Evolutionary conservation across 2,797 vertebrate species (phyloP).

Genomic region (Coregonus sp.): DNA sequence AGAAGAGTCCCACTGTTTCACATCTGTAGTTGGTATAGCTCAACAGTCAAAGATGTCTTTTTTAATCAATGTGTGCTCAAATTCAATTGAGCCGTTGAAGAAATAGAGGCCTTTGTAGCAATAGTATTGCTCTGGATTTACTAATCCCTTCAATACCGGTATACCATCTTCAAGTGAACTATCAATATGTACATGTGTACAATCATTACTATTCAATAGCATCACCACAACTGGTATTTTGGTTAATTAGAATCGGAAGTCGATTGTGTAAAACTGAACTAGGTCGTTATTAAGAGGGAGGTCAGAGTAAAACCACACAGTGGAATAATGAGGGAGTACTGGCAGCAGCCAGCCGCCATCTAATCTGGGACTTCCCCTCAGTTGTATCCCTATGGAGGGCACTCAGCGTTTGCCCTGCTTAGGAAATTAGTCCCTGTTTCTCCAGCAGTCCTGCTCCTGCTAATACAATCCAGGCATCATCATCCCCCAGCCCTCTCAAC

Average conservation of each 20-base stretch:
- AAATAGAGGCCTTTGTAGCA: neutral
- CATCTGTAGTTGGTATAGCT: neutral
- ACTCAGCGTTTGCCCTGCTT: constrained; percentile 12
- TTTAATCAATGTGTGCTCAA: neutral
- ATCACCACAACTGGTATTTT: neutral
- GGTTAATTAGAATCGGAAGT: neutral
- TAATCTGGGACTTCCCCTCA: neutral
- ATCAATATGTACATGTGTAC: neutral
- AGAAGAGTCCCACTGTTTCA: neutral
- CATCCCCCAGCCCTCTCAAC: constrained; percentile 22
- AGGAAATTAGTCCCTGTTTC: constrained; percentile 20
- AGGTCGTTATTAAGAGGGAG: neutral
- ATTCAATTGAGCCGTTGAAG: neutral
- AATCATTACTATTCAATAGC: neutral
- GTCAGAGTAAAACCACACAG: neutral
- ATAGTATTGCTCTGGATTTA: no score
- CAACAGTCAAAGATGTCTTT: neutral
- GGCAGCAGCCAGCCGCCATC: neutral
- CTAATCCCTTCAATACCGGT: neutral
- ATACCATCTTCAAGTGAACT: neutral
- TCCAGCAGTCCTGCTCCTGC: constrained; percentile 19
- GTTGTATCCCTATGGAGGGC: neutral
- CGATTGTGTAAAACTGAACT: neutral
- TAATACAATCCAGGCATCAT: constrained; percentile 28
- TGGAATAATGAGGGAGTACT: neutral